Evolutionary conservation across 2,888 invertebrate species (phyloP), one percentile per base, ranked within the genome.

Genomic region (Scaptomyza cyrtandrae): DNA sequence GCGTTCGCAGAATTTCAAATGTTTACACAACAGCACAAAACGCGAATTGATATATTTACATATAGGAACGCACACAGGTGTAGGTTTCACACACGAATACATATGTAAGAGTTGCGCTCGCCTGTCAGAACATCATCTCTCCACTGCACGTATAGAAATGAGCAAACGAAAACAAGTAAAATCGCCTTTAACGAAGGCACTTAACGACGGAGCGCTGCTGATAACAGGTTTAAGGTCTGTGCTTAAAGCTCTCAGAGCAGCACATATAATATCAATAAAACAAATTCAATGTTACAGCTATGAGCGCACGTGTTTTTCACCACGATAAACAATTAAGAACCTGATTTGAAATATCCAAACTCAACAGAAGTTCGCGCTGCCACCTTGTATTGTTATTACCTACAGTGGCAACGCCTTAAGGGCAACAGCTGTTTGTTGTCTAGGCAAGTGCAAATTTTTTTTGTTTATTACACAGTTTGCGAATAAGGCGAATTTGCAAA

Each of bases 221-320:
- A 83, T 86, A 83, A 86, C 82, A 83, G 82, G 82, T 81, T 81
- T 83, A 65, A 71, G 86, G 73, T 76, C 43, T 59, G 27, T 11
- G 67, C 58, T 46, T 29, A 48, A 52, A 83, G 81, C 84, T 83
- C 68, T 67, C 13, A 33, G 37, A 29, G 7, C 49, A 41, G 33
- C 19, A 44, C 35, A 44, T 14, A 9, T 41, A 41, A 41, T 16
- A 16, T n/a, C 19, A 24, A 33, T 41, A 35, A 35, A n/a, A 56
- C 1, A 48, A 31, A n/a, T 13, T 10, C 7, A 31, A 24, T 56
- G 16, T 29, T 4, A 35, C 11, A 14, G 10, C 13, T 11, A 59
- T 16, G n/a, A 45, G 35, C 31, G 29, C 43, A 44, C 13, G n/a
- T 29, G 13, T 4, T 19, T 19, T 68, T 67, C 69, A 58, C 66